Evolutionary conservation across 2,797 vertebrate species (phyloP).

Genomic region (Heterohyrax brucei): DNA sequence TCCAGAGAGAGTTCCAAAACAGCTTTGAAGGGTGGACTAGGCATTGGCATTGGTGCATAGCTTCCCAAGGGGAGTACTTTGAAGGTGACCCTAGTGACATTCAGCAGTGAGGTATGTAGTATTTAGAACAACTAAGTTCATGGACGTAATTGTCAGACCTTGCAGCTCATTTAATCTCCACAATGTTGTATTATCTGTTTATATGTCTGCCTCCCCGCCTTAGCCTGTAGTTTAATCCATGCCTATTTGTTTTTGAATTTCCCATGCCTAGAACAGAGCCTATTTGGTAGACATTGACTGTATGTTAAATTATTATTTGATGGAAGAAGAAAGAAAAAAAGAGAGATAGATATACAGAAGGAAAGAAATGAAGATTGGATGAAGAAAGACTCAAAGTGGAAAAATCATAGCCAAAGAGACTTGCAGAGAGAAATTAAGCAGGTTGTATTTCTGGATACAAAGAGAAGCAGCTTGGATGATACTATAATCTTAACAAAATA

Average conservation of each 20-base stretch:
- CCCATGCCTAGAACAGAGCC: background rate
- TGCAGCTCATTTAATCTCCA: background rate
- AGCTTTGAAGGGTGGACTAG: too few species aligned
- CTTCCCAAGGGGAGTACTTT: too few species aligned
- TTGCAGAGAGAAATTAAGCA: slow-evolving; percentile 24
- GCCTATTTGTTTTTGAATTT: slow-evolving; percentile 27
- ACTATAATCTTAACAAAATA: slow-evolving; percentile 13
- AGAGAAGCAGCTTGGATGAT: background rate
- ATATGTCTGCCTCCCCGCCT: background rate
- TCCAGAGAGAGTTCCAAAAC: too few species aligned
- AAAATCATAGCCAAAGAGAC: background rate
- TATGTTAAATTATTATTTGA: slow-evolving; percentile 13
- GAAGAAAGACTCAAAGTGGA: background rate
- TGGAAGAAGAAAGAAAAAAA: background rate
- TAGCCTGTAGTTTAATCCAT: background rate
- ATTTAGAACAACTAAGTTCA: too few species aligned
- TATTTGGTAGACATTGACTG: background rate
- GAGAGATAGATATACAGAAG: background rate
- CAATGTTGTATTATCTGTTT: background rate
- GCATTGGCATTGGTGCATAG: too few species aligned
- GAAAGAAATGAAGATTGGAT: background rate
- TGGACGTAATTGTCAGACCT: too few species aligned
- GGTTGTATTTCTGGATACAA: background rate
- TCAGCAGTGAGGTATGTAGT: too few species aligned
- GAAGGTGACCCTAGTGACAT: too few species aligned